These are phyloP conservation scores for Garra rufa DNA, from an alignment of 2,113 vertebrate species.

Conservation along the genomic window DNA sequence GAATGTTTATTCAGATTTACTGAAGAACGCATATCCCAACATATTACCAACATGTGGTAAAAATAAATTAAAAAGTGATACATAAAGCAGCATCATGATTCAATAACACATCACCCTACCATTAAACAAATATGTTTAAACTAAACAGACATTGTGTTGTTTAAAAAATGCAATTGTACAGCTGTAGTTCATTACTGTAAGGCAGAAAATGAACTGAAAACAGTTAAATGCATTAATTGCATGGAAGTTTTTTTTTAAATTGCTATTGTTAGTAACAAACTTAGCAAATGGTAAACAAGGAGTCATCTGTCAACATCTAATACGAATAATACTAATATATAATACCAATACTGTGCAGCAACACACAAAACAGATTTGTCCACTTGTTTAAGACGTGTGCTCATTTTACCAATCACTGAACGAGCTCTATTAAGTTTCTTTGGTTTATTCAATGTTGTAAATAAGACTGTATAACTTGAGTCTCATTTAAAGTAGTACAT, in stretches of 20 bases:
- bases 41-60: neutral
- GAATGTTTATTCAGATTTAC: neutral
- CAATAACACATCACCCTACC: neutral
- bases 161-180: neutral
- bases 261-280: neutral
- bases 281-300: neutral
- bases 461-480: neutral
- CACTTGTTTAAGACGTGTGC: neutral
- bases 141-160: neutral
- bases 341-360: neutral
- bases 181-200: neutral
- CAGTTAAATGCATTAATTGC: neutral
- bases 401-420: neutral
- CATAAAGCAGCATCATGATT: neutral
- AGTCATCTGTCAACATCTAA: too few relatives aligned
- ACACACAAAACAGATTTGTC: neutral
- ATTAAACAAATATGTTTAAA: too few relatives aligned
- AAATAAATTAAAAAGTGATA: constrained; percentile 9
- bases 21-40: neutral
- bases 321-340: neutral
- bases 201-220: neutral
- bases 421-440: neutral
- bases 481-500: neutral
- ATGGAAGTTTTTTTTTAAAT: neutral
- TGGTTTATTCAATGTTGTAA: constrained; percentile 16